Percentiles rank a stretch among this genome's conserved stretches.
phyloP scores from a whole-genome alignment of 2,113 vertebrate genomes.

The Tachysurus fulvidraco region DNA sequence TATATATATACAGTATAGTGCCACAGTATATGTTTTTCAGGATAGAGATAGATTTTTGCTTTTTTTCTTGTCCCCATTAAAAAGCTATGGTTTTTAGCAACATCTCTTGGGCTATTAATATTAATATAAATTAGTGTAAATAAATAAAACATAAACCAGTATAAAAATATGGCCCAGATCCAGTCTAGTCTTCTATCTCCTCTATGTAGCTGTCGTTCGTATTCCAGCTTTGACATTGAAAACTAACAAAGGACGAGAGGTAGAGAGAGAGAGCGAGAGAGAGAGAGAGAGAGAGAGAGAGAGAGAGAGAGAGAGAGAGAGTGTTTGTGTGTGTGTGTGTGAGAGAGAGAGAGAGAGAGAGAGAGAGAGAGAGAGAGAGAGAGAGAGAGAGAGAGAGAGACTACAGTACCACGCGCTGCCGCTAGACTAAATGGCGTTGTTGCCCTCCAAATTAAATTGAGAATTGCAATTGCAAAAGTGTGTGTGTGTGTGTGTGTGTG shows the following conservation, averaged over 20 bases:
- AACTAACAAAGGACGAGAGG: conserved; percentile 30
- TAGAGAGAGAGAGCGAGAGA: conserved; percentile 7
- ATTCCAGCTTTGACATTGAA: conserved; percentile 24
- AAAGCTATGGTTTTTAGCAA: background rate
- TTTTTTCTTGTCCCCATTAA: background rate
- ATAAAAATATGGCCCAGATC: background rate
- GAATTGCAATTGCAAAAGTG: conserved; percentile 28
- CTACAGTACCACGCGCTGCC: conserved; percentile 50
- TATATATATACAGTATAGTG: too few relatives aligned
- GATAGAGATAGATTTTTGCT: background rate
- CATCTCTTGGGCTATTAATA: background rate
- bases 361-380: conserved; percentile 48
- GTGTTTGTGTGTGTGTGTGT: too few relatives aligned
- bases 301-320: too few relatives aligned
- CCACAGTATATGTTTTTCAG: too few relatives aligned
- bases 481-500: background rate
- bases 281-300: too few relatives aligned
- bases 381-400: conserved; percentile 35
- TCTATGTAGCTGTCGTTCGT: background rate
- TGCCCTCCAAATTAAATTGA: conserved; percentile 14
- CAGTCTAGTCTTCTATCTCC: background rate
- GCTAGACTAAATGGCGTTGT: conserved; percentile 18
- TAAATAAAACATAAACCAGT: background rate
- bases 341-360: conserved; percentile 5
- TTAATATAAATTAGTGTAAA: background rate